Conservation (phyloP, 2,113 vertebrate genomes). For the Lasiurus borealis region DNA sequence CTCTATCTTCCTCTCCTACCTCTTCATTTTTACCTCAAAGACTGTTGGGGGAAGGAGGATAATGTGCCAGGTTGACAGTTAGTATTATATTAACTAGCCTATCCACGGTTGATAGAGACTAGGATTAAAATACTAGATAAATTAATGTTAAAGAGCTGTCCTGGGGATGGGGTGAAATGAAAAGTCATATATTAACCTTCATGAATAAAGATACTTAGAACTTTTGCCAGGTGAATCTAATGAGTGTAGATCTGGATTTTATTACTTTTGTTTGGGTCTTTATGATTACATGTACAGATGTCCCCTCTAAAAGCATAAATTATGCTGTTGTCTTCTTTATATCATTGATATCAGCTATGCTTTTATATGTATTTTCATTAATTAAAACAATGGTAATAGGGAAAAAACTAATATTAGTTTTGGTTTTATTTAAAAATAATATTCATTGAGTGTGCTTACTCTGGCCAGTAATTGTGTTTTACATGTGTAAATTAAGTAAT, state of each 20-base stretch:
- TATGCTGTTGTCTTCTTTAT: background rate
- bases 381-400: conserved; percentile 41
- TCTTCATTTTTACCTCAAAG: background rate
- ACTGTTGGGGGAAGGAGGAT: background rate
- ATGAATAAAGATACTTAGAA: conserved; percentile 7
- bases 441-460: conserved; percentile 6
- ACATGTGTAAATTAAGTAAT: background rate
- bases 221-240: background rate
- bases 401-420: conserved; percentile 54
- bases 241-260: conserved; percentile 40
- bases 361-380: background rate
- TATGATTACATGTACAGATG: background rate
- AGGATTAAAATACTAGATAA: background rate
- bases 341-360: background rate
- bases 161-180: background rate
- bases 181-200: conserved; percentile 13
- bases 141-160: conserved; percentile 47
- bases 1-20: background rate
- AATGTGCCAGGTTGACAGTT: background rate
- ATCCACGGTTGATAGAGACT: background rate
- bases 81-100: background rate
- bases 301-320: conserved; percentile 23
- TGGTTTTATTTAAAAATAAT: conserved; percentile 21
- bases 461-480: background rate
- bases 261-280: conserved; percentile 34